Evolutionary conservation across 2,888 invertebrate genomes (phyloP), one percentile per base, ranked within the genome.

Genomic region (Thysanoteuthis rhombus): DNA sequence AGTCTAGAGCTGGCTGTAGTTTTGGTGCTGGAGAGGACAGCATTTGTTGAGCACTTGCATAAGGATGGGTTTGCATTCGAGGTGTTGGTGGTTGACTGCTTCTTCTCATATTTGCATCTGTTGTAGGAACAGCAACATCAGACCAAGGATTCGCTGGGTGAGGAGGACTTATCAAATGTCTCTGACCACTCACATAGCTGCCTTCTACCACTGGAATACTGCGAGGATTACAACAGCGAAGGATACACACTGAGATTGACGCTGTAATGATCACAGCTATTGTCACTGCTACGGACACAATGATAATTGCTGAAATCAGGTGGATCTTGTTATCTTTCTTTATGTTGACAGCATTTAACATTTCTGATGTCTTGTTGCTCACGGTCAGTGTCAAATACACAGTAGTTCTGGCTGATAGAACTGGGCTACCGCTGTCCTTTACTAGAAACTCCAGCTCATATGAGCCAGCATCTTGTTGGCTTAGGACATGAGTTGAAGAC

Each of bases 161-260:
- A 75, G 75, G 75, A 36, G 75, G 75, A 75, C 75, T 75, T 75
- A 75, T 1, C 75, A 75, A 75, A 75, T 75, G 75, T 75, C 75
- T 75, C 75, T 75, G 75, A 36, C 75, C 75, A 75, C 75, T 75
- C 75, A 75, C 75, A 36, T 75, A 75, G 16, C 75, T 36, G 75
- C 75, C n/a, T 75, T 75, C 75, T 36, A 19, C n/a, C 25, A 75
- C 36, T 75, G 75, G 75, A n/a, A 75, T 36, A 75, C n/a, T 75
- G 8, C 75, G n/a, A 75, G 75, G 75, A 75, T 75, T 75, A 36
- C 75, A 75, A 75, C 75, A 75, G 12, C 75, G 75, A 75, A 75
- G 75, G 75, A 75, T 75, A 75, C 75, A 75, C n/a, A 75, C 75
- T 75, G 75, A 75, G 75, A 75, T 75, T 75, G 75, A 75, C n/a